Base-by-base conservation (phyloP, 1,140 invertebrate genomes). In the Brachionus manjavacas region DNA sequence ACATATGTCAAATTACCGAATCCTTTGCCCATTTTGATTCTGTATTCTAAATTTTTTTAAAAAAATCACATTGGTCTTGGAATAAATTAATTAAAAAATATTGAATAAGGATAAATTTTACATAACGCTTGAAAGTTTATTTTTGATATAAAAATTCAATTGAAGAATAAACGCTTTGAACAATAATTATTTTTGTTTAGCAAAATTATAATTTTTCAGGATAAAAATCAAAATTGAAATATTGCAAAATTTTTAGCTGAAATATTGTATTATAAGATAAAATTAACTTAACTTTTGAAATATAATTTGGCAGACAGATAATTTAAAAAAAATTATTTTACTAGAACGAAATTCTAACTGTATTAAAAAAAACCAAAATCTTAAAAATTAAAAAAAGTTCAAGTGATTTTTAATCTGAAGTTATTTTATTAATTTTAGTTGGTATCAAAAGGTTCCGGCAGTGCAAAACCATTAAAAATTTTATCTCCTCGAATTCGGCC, bases 1-100 rank as follows among this genome's bases (percentile, higher is more conserved):
- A 81, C 79, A 46, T 81, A 81, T 31, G 79, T 35, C 60, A 81
- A 64, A 39, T 81, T 60, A 23, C 79, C 79, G 20, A 81, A 81
- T 43, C 52, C 52, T 68, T 81, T 81, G 52, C 79, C 79, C 79
- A 81, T 81, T 16, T 60, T 81, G 20, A 43, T 9, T 72, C 31
- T 20, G 11, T 68, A 31, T 35, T 35, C 39, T 41, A 72, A 72
- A 39, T 35, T n/a, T n/a, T n/a, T n/a, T n/a, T n/a, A 35, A 35
- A 35, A 35, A 35, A 35, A 35, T 35, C 31, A 35, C 1, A 35
- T 4, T 35, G 31, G 31, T 35, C 31, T 35, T 35, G 16, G 16
- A 55, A n/a, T 55, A 3, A 55, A 55, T n/a, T 20, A n/a, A 55
- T 55, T n/a, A n/a, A 20, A 20, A 55, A 8, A 4, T 55, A 20